Conservation (phyloP, 1,140 invertebrate genomes). For the Aphidius ervi region DNA sequence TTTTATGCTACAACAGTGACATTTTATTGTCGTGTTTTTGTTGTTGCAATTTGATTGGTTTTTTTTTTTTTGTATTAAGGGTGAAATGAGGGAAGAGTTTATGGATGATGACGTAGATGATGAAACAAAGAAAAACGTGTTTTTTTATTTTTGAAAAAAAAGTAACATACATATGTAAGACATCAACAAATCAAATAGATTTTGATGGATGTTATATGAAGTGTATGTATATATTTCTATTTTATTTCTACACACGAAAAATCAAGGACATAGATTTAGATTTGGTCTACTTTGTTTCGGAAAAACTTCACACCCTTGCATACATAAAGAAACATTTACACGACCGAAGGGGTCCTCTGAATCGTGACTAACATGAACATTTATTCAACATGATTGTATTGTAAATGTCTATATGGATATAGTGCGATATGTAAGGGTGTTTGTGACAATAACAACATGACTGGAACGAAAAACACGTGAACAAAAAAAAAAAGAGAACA, state of each 20-base stretch:
- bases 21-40: constrained; percentile 10
- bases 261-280: constrained; percentile 1
- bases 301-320: not conserved
- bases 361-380: constrained; percentile 26
- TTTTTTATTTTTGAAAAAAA: not conserved
- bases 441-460: too few species aligned
- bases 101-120: too few species aligned
- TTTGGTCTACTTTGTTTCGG: not conserved
- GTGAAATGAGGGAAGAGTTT: too few species aligned
- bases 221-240: not conserved
- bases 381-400: not conserved
- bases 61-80: too few species aligned
- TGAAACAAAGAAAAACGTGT: too few species aligned
- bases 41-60: not conserved
- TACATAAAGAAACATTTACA: constrained; percentile 28
- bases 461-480: constrained; percentile 12
- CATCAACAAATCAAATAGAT: not conserved
- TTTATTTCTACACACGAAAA: not conserved
- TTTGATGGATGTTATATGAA: not conserved
- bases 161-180: not conserved
- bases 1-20: constrained; percentile 6
- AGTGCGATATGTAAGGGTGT: too few species aligned
- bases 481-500: constrained; percentile 4
- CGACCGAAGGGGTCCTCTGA: constrained; percentile 23
- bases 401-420: too few species aligned